Percentiles rank a stretch among this genome's conserved stretches.
phyloP scores from a whole-genome alignment of 2,888 invertebrate genomes.

The Petrolisthes cinctipes region DNA sequence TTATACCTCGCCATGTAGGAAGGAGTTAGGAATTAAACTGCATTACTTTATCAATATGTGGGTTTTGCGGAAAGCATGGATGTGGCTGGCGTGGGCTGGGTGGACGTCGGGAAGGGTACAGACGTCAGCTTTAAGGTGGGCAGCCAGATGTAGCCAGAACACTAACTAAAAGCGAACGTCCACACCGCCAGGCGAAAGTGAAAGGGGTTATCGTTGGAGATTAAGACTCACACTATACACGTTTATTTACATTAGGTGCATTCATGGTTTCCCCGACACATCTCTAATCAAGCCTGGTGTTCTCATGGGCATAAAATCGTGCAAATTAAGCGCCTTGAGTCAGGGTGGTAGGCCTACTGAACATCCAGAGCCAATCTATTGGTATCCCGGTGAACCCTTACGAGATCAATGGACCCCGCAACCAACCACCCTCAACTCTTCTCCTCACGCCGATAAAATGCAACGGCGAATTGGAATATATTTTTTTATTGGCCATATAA shows the following conservation, averaged over 20 bases:
- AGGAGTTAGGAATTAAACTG: constrained; percentile 17
- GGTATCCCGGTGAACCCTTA: constrained; percentile 36
- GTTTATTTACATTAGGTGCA: not conserved
- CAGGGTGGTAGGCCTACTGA: constrained; percentile 50
- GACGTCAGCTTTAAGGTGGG: constrained; percentile 56
- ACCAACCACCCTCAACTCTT: constrained; percentile 26
- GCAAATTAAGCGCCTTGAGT: not conserved
- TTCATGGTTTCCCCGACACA: not conserved
- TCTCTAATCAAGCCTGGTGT: not conserved
- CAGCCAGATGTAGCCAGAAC: constrained; percentile 54
- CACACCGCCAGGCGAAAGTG: constrained; percentile 15
- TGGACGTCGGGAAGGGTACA: constrained; percentile 46
- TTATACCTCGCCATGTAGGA: not conserved
- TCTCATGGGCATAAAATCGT: not conserved
- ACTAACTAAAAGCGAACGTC: constrained; percentile 40
- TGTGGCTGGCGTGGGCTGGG: constrained; percentile 28
- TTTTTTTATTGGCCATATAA: no score
- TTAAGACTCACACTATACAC: not conserved
- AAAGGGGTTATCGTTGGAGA: constrained; percentile 9
- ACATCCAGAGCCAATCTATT: constrained; percentile 60
- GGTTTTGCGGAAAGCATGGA: constrained; percentile 40
- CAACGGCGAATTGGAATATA: no score
- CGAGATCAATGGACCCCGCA: constrained; percentile 37
- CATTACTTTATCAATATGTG: constrained; percentile 35
- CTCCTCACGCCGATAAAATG: not conserved